A percentile compares a stretch with the other conserved stretches of the same genome.
phyloP scores from a whole-genome alignment of 2,888 invertebrate species.

The Masnerella sp. region DNA sequence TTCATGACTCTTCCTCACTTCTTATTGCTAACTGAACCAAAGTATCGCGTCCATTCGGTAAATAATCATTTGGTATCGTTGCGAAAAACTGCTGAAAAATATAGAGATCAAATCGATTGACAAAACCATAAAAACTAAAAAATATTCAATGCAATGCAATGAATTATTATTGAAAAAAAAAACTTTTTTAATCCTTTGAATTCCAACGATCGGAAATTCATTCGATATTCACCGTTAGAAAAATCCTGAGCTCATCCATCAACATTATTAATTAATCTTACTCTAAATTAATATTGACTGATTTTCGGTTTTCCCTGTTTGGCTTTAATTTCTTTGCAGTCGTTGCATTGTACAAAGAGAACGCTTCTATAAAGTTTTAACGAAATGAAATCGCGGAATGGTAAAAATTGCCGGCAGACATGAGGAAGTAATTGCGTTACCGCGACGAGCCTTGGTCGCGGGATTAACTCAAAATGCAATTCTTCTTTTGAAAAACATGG shows the following conservation, averaged over 20 bases:
- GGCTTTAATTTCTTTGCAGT: conserved; percentile 10
- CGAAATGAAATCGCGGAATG: conserved; percentile 59
- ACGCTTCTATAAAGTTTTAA: conserved; percentile 52
- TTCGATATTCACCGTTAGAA: too few species aligned
- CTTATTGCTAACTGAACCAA: conserved; percentile 61
- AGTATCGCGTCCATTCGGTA: conserved; percentile 45
- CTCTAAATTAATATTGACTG: too few species aligned
- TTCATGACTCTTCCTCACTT: conserved; percentile 63
- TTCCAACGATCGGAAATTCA: too few species aligned
- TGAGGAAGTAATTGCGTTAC: conserved; percentile 60
- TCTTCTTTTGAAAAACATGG: conserved; percentile 60
- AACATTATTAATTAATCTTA: too few species aligned
- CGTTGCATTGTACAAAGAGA: conserved; percentile 38
- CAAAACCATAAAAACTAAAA: too few species aligned
- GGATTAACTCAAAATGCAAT: conserved; percentile 60
- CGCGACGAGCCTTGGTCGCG: conserved; percentile 55
- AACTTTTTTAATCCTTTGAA: too few species aligned
- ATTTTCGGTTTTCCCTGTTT: conserved; percentile 13
- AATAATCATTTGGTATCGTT: background rate
- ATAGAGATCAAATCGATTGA: too few species aligned
- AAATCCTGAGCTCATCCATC: too few species aligned
- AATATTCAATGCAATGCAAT: too few species aligned
- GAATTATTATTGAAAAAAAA: too few species aligned
- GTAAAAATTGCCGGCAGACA: conserved; percentile 58
- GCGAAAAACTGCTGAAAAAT: too few species aligned